Evolutionary conservation across 2,113 vertebrate species (phyloP).

Genomic region (Eulacestoma nigropectus): DNA sequence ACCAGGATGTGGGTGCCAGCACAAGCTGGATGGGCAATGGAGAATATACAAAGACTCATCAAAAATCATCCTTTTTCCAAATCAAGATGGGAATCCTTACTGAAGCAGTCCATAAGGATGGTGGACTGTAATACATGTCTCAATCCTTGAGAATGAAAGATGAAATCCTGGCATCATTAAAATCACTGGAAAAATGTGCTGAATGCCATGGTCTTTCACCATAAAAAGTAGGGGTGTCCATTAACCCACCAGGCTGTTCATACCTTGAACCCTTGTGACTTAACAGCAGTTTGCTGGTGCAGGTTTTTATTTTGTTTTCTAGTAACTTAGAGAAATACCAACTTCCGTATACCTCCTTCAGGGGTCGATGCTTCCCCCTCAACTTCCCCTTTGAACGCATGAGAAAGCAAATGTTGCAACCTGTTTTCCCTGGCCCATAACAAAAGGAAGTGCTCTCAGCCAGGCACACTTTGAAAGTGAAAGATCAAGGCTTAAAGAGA

Average conservation of each 20-base stretch:
- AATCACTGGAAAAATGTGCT: neutral
- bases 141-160: neutral
- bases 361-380: fast-evolving
- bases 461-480: neutral
- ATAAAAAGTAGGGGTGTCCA: neutral
- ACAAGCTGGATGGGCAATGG: fast-evolving
- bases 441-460: neutral
- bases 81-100: neutral
- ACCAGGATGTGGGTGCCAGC: neutral
- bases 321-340: neutral
- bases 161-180: neutral
- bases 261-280: neutral
- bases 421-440: neutral
- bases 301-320: neutral
- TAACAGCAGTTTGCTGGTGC: neutral
- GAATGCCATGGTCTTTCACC: neutral
- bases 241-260: neutral
- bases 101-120: neutral
- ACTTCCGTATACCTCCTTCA: neutral
- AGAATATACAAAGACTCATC: neutral
- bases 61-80: neutral
- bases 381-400: neutral
- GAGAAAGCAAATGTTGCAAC: neutral
- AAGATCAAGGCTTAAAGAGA: neutral
- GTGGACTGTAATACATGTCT: neutral